Base-by-base conservation (phyloP, 2,797 vertebrate genomes). In the Acestrorhynchus altus region DNA sequence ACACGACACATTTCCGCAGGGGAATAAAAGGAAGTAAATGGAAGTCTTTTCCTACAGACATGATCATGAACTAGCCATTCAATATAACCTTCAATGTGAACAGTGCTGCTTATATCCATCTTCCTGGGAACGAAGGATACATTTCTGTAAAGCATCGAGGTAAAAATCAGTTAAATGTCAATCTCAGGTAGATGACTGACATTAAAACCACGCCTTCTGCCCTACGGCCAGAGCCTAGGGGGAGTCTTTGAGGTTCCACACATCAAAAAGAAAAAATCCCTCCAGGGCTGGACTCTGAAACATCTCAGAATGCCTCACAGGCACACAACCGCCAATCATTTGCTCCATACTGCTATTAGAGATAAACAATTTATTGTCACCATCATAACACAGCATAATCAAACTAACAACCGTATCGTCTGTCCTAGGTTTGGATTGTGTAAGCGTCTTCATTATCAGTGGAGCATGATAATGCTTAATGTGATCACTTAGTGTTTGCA, bases 131-230 rank as follows among this genome's bases (percentile, higher is more conserved):
- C 12, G 18, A 11, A 63, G 13, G 35, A 39, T 65, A 22, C 44
- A 26, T 20, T 16, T 8, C 68, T 65, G 61, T 60, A 74, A 76
- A 81, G 79, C 40, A 24, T 86, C 87, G 77, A 74, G 0, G 63
- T 39, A 81, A 84, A 82, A 83, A 83, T n/a, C 84, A 87, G 82
- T 83, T 80, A 88, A 81, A 87, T 84, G 90, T 90, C 47, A 79
- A 81, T 74, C 64, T 40, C 84, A 26, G 83, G 85, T 80, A 71
- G 57, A 63, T 86, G 88, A 92, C 70, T 90, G 91, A 88, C 89
- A 87, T 88, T 87, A 91, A 92, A 89, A 87, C 76, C 66, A 83
- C 56, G 83, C 85, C 83, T 86, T 77, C 81, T 84, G 87, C 86
- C 84, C 89, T 51, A 51, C 65, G 83, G 81, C 67, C 72, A 39